Percentiles rank a stretch among this genome's conserved stretches.
Conservation (phyloP, 2,888 invertebrate species). For the Drosophila suboccidentalis region DNA sequence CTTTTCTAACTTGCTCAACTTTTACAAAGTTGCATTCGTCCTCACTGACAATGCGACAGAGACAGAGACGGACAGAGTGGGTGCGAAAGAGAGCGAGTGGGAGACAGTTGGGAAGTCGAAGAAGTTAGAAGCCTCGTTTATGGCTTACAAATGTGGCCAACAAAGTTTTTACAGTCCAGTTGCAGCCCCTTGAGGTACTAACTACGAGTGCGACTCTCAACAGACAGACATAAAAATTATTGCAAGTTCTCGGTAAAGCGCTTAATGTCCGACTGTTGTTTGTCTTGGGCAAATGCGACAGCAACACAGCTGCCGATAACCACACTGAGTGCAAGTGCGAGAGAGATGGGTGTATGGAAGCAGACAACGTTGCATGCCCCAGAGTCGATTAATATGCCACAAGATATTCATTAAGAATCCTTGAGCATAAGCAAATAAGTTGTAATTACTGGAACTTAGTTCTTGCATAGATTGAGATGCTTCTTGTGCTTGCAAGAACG, state of each 20-base stretch:
- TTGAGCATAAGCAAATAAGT: background rate
- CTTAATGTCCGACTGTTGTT: conserved; percentile 38
- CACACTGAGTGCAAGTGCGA: background rate
- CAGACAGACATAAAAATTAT: conserved; percentile 47
- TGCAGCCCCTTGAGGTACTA: conserved; percentile 21
- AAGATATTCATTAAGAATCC: conserved; percentile 6
- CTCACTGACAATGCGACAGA: conserved; percentile 3
- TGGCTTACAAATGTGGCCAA: conserved; percentile 57
- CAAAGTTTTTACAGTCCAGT: conserved; percentile 45
- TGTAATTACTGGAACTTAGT: background rate
- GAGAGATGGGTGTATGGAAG: background rate
- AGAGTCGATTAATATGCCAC: conserved; percentile 1
- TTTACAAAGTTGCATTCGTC: conserved; percentile 58
- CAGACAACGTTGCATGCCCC: background rate
- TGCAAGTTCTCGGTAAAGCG: conserved; percentile 43
- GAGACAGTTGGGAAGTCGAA: conserved; percentile 5
- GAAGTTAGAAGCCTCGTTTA: conserved; percentile 33
- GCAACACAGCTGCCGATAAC: background rate
- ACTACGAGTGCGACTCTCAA: conserved; percentile 5
- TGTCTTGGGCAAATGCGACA: conserved; percentile 19
- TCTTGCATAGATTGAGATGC: background rate
- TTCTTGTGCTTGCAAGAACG: background rate
- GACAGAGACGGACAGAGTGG: background rate
- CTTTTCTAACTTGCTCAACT: conserved; percentile 36
- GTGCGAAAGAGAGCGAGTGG: background rate